These are phyloP conservation scores for Petrocephalus microphthalmus DNA, from an alignment of 2,113 vertebrate genomes.

Conservation along the genomic window DNA sequence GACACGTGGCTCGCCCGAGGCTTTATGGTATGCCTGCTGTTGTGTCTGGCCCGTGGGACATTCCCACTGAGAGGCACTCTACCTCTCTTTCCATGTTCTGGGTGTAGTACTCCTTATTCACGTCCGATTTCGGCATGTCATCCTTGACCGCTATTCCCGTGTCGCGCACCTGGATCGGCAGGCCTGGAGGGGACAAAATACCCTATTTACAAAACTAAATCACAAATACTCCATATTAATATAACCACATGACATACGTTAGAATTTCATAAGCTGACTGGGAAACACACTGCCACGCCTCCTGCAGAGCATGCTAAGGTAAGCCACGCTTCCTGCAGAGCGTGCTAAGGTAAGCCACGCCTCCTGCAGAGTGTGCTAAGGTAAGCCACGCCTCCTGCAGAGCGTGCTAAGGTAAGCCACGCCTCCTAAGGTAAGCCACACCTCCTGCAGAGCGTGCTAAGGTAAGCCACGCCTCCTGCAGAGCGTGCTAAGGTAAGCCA, in stretches of 20 bases:
- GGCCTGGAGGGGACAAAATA: conserved; percentile 60
- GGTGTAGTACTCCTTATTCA: conserved; percentile 98
- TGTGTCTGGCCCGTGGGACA: too few relatives aligned
- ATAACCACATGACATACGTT: background rate
- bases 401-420: background rate
- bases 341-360: background rate
- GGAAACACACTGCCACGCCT: background rate
- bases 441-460: too few relatives aligned
- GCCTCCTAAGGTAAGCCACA: background rate
- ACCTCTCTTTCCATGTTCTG: conserved; percentile 98
- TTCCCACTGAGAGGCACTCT: background rate
- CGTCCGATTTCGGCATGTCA: conserved; percentile 92
- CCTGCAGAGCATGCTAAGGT: too few relatives aligned
- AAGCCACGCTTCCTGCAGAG: too few relatives aligned
- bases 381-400: too few relatives aligned
- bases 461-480: background rate
- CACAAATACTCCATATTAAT: background rate
- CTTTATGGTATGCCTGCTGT: background rate
- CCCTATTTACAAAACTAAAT: background rate
- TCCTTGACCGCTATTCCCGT: conserved; percentile 89
- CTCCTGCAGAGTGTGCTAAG: background rate
- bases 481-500: too few relatives aligned
- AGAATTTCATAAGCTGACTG: background rate
- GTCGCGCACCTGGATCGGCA: conserved; percentile 96
- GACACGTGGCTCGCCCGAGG: background rate